phyloP scores from a whole-genome alignment of 2,113 vertebrate genomes.

The Hemichromis elongatus region DNA sequence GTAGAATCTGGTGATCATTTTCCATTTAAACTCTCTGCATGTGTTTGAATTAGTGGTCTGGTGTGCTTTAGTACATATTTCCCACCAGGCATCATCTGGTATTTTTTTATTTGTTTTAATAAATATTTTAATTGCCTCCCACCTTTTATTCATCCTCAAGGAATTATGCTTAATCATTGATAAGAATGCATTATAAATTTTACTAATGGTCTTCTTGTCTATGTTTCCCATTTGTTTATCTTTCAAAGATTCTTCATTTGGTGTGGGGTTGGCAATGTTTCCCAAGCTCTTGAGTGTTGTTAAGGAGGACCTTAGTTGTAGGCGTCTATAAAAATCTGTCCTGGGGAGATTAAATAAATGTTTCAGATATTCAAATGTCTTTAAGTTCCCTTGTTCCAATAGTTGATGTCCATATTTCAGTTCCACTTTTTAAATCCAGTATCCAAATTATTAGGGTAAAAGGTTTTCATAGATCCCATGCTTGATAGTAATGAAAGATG shows the following conservation, averaged over 20 bases:
- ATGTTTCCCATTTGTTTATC: neutral
- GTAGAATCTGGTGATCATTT: neutral
- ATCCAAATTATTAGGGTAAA: neutral
- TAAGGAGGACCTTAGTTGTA: neutral
- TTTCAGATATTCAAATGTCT: neutral
- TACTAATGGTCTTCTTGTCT: neutral
- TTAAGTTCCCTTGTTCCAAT: neutral
- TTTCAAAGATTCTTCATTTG: neutral
- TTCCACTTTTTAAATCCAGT: neutral
- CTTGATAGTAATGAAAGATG: neutral
- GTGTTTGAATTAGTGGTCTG: neutral
- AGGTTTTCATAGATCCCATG: neutral
- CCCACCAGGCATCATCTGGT: neutral
- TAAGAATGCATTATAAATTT: neutral
- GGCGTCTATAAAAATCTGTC: neutral
- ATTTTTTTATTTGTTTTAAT: neutral
- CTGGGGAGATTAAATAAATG: neutral
- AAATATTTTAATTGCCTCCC: too few species aligned
- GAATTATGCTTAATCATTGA: neutral
- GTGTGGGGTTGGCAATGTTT: neutral
- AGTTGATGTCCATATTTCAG: neutral
- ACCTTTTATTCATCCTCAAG: neutral
- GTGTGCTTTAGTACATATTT: neutral
- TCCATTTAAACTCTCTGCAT: neutral
- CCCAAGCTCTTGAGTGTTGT: neutral